A percentile compares a stretch with the other conserved stretches of the same genome.
Evolutionary conservation across 2,113 vertebrate genomes (phyloP).

Genomic region (Eleginops maclovinus): DNA sequence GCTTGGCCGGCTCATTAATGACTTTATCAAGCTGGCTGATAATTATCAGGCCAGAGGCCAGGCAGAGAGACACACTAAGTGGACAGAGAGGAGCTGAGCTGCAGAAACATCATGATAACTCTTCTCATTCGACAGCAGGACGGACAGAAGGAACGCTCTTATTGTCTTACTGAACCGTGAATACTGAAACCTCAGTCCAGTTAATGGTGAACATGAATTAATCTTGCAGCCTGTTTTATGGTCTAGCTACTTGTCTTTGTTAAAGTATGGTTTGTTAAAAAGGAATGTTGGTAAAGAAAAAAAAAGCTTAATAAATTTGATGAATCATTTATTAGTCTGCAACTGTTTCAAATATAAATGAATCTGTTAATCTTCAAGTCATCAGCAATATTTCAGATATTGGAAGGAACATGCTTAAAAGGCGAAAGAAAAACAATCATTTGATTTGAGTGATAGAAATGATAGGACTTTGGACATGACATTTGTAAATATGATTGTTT

Average conservation of each 20-base stretch:
- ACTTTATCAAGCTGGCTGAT: constrained; percentile 75
- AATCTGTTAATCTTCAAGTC: too few species aligned
- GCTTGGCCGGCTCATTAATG: constrained; percentile 69
- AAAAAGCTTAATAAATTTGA: too few species aligned
- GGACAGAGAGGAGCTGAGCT: constrained; percentile 35
- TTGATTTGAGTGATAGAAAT: too few species aligned
- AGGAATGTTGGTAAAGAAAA: neutral
- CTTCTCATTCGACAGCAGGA: constrained; percentile 4
- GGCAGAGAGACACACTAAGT: constrained; percentile 39
- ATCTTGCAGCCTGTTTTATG: neutral
- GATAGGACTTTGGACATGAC: too few species aligned
- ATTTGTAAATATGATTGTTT: too few species aligned
- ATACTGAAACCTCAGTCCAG: constrained; percentile 10
- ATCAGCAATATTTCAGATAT: too few species aligned
- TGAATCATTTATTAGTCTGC: too few species aligned
- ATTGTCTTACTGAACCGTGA: constrained; percentile 17
- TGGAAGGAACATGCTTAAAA: too few species aligned
- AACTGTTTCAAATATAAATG: too few species aligned
- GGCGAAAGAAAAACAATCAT: too few species aligned
- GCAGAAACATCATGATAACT: constrained; percentile 11
- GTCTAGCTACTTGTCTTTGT: neutral
- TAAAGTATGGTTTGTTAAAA: neutral
- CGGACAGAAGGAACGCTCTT: constrained; percentile 1
- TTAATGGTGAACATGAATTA: constrained; percentile 25
- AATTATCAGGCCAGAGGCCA: constrained; percentile 69